Evolutionary conservation across 2,888 invertebrate genomes (phyloP).

Genomic region (Frankliniella intonsa): DNA sequence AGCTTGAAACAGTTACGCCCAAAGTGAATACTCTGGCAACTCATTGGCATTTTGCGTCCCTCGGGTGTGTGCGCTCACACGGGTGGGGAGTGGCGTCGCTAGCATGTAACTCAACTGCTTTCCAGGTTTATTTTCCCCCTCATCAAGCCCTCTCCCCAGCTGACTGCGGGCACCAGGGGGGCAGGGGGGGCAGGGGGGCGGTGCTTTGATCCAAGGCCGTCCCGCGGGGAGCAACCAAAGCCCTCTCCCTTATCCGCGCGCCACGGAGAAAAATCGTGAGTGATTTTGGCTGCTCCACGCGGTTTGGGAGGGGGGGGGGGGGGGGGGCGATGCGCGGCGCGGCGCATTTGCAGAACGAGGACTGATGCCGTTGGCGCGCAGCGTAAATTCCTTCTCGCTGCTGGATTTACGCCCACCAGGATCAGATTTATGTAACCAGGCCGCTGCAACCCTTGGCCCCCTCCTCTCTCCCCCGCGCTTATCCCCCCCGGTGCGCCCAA

Average conservation of each 20-base stretch:
- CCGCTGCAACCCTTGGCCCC: neutral
- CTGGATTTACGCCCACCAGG: neutral
- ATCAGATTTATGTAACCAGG: conserved; percentile 8
- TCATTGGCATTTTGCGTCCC: too few relatives aligned
- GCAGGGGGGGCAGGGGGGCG: too few relatives aligned
- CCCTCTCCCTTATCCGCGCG: neutral
- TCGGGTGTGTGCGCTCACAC: too few relatives aligned
- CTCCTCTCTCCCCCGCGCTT: conserved; percentile 14
- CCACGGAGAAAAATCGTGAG: neutral
- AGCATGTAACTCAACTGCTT: too few relatives aligned
- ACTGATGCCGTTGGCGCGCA: neutral
- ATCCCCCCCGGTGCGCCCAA: neutral
- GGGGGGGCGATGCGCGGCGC: neutral
- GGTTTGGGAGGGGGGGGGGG: neutral
- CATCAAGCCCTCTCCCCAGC: too few relatives aligned
- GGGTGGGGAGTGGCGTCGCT: too few relatives aligned
- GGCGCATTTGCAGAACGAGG: conserved; percentile 14
- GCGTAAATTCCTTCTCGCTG: neutral
- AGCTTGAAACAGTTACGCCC: too few relatives aligned
- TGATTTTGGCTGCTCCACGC: neutral
- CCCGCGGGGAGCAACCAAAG: neutral
- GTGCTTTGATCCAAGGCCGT: too few relatives aligned
- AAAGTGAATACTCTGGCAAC: too few relatives aligned
- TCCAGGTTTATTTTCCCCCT: too few relatives aligned
- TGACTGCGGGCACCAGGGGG: too few relatives aligned